These are phyloP conservation scores for Molorchus minor DNA, from an alignment of 2,888 invertebrate species.

Conservation along the genomic window DNA sequence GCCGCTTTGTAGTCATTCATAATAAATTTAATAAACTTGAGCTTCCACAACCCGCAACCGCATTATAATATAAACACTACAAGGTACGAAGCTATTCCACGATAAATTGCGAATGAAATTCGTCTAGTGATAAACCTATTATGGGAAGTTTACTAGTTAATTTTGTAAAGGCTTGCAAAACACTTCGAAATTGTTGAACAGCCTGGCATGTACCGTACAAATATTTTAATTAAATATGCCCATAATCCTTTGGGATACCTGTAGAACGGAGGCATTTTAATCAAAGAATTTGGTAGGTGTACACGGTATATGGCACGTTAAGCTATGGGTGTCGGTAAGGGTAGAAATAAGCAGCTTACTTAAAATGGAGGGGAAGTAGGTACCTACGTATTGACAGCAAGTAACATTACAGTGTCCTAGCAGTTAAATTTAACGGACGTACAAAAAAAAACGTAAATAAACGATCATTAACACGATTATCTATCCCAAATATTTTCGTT, in stretches of 20 bases:
- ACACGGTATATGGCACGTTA: too few relatives aligned
- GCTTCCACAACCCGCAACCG: neutral
- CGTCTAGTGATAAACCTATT: slow-evolving; percentile 10
- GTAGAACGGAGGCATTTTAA: slow-evolving; percentile 7
- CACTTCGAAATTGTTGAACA: slow-evolving; percentile 14
- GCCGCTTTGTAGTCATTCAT: slow-evolving; percentile 10
- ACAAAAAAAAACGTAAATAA: too few relatives aligned
- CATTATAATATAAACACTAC: slow-evolving; percentile 15
- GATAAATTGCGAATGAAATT: slow-evolving; percentile 14
- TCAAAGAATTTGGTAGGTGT: too few relatives aligned
- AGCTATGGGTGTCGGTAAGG: too few relatives aligned
- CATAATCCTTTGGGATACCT: neutral
- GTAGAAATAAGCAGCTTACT: too few relatives aligned
- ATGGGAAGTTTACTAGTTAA: slow-evolving; percentile 18
- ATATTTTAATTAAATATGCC: slow-evolving; percentile 16
- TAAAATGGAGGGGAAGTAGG: too few relatives aligned
- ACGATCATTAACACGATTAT: too few relatives aligned
- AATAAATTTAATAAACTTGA: slow-evolving; percentile 9
- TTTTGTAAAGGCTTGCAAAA: slow-evolving; percentile 3
- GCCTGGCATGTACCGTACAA: slow-evolving; percentile 1
- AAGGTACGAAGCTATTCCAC: neutral
- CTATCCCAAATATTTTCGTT: too few relatives aligned
- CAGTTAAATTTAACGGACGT: too few relatives aligned
- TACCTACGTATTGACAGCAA: too few relatives aligned
- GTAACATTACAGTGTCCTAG: too few relatives aligned